phyloP scores from a whole-genome alignment of 2,797 vertebrate genomes.

The Phaenicophaeus curvirostris region DNA sequence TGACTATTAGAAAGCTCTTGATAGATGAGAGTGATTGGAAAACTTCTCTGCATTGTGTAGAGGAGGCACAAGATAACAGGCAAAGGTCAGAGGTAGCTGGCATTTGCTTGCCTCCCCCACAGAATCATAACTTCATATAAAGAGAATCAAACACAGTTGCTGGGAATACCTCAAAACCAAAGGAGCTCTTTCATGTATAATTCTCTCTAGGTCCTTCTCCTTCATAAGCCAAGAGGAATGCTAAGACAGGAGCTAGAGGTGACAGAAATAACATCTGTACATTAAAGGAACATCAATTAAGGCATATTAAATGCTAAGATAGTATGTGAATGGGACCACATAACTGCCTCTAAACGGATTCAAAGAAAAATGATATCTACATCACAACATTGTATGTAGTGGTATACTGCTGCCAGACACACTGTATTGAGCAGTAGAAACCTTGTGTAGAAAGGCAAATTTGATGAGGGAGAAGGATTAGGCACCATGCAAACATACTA shows the following conservation, averaged over 20 bases:
- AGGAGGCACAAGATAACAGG: neutral
- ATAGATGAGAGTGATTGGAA: neutral
- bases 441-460: neutral
- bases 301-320: neutral
- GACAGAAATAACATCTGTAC: neutral
- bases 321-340: neutral
- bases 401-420: neutral
- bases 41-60: neutral
- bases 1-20: slow-evolving; percentile 5
- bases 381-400: accelerated
- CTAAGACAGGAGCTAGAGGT: neutral
- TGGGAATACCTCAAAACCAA: neutral
- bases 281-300: neutral
- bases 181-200: neutral
- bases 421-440: neutral
- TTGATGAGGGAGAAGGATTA: neutral
- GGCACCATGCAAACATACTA: too few species aligned
- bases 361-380: neutral
- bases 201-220: neutral
- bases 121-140: neutral
- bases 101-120: neutral
- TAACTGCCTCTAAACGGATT: too few species aligned
- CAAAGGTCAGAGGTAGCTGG: slow-evolving; percentile 30
- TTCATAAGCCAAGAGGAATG: neutral
- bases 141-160: neutral